Base-by-base conservation (phyloP, 2,797 vertebrate species). In the Chelon labrosus region DNA sequence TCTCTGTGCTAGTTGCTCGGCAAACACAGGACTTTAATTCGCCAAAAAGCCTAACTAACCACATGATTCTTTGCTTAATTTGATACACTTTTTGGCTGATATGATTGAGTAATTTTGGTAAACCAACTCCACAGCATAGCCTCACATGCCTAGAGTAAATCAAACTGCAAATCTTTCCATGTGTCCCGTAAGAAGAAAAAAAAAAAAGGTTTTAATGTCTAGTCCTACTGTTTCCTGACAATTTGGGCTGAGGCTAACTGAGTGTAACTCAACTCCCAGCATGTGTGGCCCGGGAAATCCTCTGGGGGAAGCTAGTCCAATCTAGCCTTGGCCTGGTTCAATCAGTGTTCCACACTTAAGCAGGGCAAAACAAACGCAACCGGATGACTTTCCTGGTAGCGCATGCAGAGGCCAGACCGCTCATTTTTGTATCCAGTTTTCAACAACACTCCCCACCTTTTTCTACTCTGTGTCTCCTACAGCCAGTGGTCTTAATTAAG, bases 211-310 rank as follows among this genome's bases (percentile, higher is more conserved):
- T 80, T 82, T 82, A 53, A 80, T 80, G 84, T 88, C 75, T 85
- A 65, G 79, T 85, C 75, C 80, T 78, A 84, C 85, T 88, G 75
- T 84, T 86, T 92, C 83, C 82, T 84, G 80, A 85, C 82, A 76
- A 76, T 85, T 89, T 85, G 75, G 76, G 66, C 74, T 75, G 77
- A 89, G 56, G 57, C 75, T 73, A 35, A 35, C 31, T 46, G 62
- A 82, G 80, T 88, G 88, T 88, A 92, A 92, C 84, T 82, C 78
- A 90, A 91, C 77, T 75, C 87, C 75, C 85, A 81, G 88, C 70
- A 64, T 90, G 90, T 90, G 90, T 92, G 87, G 88, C 84, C 88
- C 75, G 70, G 71, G 84, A 88, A 88, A 83, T 85, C 84, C 89
- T 89, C 77, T 38, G 77, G 86, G 87, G 88, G 83, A 68, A 82